phyloP scores from a whole-genome alignment of 35 echinoderm and acorn worm genomes.

The Amphiura filiformis region DNA sequence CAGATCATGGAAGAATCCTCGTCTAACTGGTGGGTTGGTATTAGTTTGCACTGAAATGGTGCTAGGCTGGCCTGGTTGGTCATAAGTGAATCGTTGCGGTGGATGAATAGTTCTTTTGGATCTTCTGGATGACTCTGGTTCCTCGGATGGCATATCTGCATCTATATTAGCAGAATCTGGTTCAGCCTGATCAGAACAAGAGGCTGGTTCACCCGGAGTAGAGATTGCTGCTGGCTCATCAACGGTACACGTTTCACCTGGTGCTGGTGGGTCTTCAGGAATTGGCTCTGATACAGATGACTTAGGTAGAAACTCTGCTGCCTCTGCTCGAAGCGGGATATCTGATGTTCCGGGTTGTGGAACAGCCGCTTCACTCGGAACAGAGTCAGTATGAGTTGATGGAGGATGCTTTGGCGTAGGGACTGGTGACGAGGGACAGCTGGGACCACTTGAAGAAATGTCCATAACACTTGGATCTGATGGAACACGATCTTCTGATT shows the following conservation, averaged over 20 bases:
- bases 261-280: no score
- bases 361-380: no score
- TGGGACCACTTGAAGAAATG: no score
- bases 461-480: no score
- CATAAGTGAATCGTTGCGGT: neutral
- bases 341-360: no score
- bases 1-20: neutral
- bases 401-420: no score
- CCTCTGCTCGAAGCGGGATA: neutral
- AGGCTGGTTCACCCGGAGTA: no score
- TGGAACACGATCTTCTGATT: no score
- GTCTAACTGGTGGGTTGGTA: neutral
- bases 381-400: no score
- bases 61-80: neutral
- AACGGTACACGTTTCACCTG: no score
- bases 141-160: neutral
- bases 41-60: neutral
- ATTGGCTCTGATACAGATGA: neutral
- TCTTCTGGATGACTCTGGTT: neutral
- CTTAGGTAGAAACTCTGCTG: neutral
- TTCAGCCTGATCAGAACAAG: neutral
- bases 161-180: neutral
- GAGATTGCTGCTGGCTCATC: no score
- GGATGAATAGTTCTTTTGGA: neutral
- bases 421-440: no score